Conservation (phyloP, 2,888 invertebrate species). For the Dione vanillae region DNA sequence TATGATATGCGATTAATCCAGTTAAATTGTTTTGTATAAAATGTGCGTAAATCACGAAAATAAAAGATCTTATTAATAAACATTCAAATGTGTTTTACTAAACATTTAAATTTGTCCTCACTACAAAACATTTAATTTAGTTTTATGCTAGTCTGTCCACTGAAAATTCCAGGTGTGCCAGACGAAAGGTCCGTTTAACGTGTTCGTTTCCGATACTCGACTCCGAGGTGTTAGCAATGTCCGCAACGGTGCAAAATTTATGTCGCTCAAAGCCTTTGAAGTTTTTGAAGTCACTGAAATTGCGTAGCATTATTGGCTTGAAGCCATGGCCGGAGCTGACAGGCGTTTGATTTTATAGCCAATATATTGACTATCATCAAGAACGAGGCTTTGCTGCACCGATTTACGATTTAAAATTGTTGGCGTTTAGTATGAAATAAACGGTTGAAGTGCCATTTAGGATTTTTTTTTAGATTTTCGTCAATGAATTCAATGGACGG, state of each 20-base stretch:
- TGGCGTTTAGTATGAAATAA: neutral
- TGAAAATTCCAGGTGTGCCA: neutral
- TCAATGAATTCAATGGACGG: no score
- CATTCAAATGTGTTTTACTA: no score
- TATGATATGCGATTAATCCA: no score
- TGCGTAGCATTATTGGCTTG: constrained; percentile 34
- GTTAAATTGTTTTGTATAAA: no score
- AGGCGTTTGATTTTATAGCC: constrained; percentile 31
- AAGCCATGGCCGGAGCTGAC: constrained; percentile 16
- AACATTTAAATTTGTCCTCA: no score
- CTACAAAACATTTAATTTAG: no score
- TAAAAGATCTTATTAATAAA: no score
- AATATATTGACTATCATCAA: constrained; percentile 21
- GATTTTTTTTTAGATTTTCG: neutral
- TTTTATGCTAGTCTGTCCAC: neutral
- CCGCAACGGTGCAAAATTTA: constrained; percentile 24
- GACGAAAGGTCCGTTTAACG: neutral
- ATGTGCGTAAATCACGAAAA: no score
- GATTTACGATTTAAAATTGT: neutral
- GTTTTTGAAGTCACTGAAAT: constrained; percentile 34
- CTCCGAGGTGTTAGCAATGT: constrained; percentile 15
- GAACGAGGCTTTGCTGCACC: neutral
- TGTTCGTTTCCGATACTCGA: constrained; percentile 7
- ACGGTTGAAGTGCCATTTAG: neutral
- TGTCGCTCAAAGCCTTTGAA: constrained; percentile 31